Conservation (phyloP, 2,888 invertebrate genomes). For the Proisotoma minuta region DNA sequence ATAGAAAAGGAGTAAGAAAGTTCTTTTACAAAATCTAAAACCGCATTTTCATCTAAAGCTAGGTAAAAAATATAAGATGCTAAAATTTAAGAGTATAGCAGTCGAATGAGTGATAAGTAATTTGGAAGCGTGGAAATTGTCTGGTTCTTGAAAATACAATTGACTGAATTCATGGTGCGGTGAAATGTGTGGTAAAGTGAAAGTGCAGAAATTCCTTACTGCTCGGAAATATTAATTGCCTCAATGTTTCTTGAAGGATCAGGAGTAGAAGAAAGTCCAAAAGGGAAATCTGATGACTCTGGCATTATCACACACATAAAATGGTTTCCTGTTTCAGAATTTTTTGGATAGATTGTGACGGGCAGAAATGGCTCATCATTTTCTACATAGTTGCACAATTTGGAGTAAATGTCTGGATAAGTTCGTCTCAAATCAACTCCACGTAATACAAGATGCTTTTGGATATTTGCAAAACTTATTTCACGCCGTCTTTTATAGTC, state of each 20-base stretch:
- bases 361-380: conserved; percentile 74
- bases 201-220: no score
- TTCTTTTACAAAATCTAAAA: no score
- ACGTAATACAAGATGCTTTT: conserved; percentile 68
- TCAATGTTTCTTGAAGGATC: conserved; percentile 25
- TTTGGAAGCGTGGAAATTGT: no score
- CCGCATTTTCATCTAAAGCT: no score
- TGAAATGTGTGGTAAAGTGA: background rate
- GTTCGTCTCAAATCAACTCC: conserved; percentile 78
- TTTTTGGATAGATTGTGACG: conserved; percentile 80
- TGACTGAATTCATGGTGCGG: no score
- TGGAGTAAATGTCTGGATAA: conserved; percentile 80
- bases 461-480: conserved; percentile 72
- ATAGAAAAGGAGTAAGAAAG: no score
- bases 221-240: conserved; percentile 40
- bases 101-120: no score
- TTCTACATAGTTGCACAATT: conserved; percentile 76
- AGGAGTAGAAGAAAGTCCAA: conserved; percentile 12
- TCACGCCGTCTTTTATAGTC: conserved; percentile 60
- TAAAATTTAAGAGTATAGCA: no score
- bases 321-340: conserved; percentile 71
- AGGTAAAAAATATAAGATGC: no score
- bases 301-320: conserved; percentile 84
- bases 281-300: conserved; percentile 56
- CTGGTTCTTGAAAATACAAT: no score